Percentiles rank a stretch among this genome's conserved stretches.
phyloP scores from a whole-genome alignment of 2,113 vertebrate genomes.

The Gadus chalcogrammus region DNA sequence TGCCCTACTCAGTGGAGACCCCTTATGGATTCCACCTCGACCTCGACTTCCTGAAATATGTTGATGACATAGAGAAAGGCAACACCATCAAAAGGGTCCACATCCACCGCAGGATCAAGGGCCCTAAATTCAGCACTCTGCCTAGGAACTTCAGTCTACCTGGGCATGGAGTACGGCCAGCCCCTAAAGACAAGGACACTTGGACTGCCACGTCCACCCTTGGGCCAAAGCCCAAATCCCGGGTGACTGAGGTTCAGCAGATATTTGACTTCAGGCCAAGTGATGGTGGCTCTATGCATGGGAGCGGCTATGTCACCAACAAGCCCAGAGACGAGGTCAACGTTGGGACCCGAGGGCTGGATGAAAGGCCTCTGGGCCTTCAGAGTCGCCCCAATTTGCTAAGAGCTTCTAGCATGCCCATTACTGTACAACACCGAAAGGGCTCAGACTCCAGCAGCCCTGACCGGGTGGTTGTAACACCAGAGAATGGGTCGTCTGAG shows the following conservation, averaged over 20 bases:
- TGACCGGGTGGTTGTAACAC: conserved; percentile 38
- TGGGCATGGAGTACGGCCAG: conserved; percentile 70
- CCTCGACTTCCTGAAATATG: conserved; percentile 97
- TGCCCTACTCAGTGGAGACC: conserved; percentile 94
- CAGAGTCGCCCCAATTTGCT: conserved; percentile 84
- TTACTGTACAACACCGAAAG: conserved; percentile 77
- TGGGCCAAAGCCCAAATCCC: conserved; percentile 75
- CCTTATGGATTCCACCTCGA: conserved; percentile 97
- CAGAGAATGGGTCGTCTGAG: conserved; percentile 53
- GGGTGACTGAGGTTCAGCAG: conserved; percentile 76
- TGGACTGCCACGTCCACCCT: conserved; percentile 79
- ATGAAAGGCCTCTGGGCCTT: conserved; percentile 54
- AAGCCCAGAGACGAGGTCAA: conserved; percentile 64
- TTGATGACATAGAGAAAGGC: conserved; percentile 98
- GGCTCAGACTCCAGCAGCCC: conserved; percentile 61
- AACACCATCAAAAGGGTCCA: conserved; percentile 93
- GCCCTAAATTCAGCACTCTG: conserved; percentile 92
- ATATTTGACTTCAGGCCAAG: conserved; percentile 58
- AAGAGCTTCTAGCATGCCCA: conserved; percentile 90
- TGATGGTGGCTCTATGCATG: conserved; percentile 38
- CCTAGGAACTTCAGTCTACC: conserved; percentile 96
- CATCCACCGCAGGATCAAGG: conserved; percentile 87
- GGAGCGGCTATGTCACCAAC: conserved; percentile 58
- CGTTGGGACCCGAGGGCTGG: conserved; percentile 20
- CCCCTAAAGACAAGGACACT: conserved; percentile 67